phyloP scores from a whole-genome alignment of 2,797 vertebrate species.

The Takifugu ocellatus region DNA sequence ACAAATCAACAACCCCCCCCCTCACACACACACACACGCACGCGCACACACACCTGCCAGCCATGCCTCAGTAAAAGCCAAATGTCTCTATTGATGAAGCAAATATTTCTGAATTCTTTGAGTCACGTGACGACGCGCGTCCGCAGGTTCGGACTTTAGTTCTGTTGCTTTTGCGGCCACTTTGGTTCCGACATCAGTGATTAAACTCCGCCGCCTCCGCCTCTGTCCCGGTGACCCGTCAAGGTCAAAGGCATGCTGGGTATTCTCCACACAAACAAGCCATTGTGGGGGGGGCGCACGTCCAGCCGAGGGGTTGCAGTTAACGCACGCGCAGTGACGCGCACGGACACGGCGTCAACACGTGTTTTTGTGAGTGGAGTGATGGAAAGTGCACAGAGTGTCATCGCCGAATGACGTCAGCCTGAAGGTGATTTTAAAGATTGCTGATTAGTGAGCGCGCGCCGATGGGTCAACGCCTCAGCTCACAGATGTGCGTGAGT shows the following conservation, averaged over 20 bases:
- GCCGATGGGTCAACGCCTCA: no score
- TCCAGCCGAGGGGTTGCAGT: no score
- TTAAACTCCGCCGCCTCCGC: slow-evolving; percentile 41
- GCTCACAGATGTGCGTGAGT: no score
- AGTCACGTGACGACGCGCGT: no score
- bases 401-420: slow-evolving; percentile 10
- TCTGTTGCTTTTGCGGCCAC: no score
- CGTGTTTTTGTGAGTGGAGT: background rate
- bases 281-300: slow-evolving; percentile 16
- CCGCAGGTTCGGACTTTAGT: no score
- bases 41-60: no score
- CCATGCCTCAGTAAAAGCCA: no score
- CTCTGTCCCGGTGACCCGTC: slow-evolving; percentile 67
- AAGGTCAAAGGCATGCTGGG: slow-evolving; percentile 75
- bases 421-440: background rate
- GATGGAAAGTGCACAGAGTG: background rate
- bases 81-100: no score
- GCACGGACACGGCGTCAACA: background rate
- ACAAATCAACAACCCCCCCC: no score
- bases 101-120: no score
- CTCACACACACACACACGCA: no score
- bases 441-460: background rate
- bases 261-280: slow-evolving; percentile 55
- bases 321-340: background rate
- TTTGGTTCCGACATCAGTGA: slow-evolving; percentile 29